These are phyloP conservation scores for Australoheros facetus DNA, from an alignment of 2,797 vertebrate genomes.

Conservation along the genomic window DNA sequence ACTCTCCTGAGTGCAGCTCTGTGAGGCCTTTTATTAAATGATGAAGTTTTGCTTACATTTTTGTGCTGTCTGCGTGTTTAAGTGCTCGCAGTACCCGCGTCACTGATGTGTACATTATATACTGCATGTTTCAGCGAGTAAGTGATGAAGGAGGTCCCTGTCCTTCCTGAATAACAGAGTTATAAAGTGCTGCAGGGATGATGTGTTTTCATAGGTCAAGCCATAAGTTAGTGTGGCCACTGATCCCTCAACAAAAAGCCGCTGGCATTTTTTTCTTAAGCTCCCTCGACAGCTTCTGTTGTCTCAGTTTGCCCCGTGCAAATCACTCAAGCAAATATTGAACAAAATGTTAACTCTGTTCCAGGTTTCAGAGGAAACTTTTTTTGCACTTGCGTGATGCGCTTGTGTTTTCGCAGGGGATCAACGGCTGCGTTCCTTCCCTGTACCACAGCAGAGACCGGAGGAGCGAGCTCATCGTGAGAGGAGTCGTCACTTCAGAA, in stretches of 20 bases:
- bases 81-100: background rate
- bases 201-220: too few species aligned
- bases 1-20: background rate
- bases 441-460: conserved; percentile 86
- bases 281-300: background rate
- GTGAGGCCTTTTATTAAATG: background rate
- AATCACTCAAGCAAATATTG: background rate
- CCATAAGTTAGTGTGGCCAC: too few species aligned
- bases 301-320: background rate
- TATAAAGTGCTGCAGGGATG: too few species aligned
- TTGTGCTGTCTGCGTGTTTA: background rate
- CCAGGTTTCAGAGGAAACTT: background rate
- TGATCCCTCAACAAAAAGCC: background rate
- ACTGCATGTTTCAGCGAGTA: background rate
- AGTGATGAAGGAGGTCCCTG: too few species aligned
- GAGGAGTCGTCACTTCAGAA: conserved; percentile 87
- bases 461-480: conserved; percentile 81
- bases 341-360: background rate
- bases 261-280: background rate
- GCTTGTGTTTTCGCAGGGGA: conserved; percentile 75
- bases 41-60: background rate
- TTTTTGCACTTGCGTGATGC: background rate
- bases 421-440: conserved; percentile 85
- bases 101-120: background rate
- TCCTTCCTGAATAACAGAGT: too few species aligned